These are phyloP conservation scores for Lottia scabra DNA, from an alignment of 2,888 invertebrate species.

Conservation along the genomic window DNA sequence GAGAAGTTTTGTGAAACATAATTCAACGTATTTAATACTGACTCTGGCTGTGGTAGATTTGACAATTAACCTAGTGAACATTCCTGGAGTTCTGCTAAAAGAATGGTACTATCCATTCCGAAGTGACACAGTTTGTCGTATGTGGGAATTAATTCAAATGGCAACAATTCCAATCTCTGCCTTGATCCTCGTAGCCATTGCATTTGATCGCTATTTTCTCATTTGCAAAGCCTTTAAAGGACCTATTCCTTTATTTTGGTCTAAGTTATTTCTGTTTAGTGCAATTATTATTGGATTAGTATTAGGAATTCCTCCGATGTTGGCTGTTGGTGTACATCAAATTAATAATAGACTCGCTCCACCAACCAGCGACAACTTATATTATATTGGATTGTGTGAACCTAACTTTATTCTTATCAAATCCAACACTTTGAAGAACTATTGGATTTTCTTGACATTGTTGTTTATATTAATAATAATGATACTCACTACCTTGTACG, in stretches of 20 bases:
- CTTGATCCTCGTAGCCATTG: constrained; percentile 51
- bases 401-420: constrained; percentile 38
- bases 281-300: constrained; percentile 35
- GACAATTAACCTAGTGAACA: constrained; percentile 48
- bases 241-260: constrained; percentile 9
- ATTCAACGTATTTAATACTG: constrained; percentile 50
- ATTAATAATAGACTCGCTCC: not conserved
- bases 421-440: constrained; percentile 24
- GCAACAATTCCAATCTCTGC: constrained; percentile 50
- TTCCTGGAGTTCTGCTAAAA: constrained; percentile 49
- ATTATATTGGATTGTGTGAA: constrained; percentile 40
- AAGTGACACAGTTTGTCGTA: constrained; percentile 46
- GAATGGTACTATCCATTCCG: constrained; percentile 44
- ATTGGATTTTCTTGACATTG: constrained; percentile 44
- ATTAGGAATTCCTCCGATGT: constrained; percentile 46
- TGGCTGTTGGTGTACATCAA: constrained; percentile 44
- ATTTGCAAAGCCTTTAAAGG: constrained; percentile 37
- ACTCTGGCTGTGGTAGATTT: constrained; percentile 54
- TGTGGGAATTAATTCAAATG: constrained; percentile 44
- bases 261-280: constrained; percentile 35
- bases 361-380: not conserved
- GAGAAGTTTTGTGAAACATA: constrained; percentile 32
- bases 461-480: constrained; percentile 44
- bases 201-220: constrained; percentile 55
- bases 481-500: constrained; percentile 43